These are phyloP conservation scores for Periophthalmodon schlosseri DNA, from an alignment of 2,113 vertebrate genomes.

Conservation along the genomic window DNA sequence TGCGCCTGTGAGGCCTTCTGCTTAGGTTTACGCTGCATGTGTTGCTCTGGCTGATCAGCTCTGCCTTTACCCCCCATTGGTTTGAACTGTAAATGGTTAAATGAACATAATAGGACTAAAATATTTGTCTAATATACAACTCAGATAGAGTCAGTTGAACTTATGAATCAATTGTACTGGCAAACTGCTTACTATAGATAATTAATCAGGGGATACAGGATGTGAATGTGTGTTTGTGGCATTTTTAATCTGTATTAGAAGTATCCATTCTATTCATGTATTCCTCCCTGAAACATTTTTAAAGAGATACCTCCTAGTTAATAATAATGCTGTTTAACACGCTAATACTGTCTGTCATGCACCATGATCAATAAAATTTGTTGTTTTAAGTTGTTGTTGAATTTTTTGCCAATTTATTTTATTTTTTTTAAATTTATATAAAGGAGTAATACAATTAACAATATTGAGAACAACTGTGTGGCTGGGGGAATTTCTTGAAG, in stretches of 20 bases:
- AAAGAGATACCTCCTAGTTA: constrained; percentile 33
- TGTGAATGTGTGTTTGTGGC: constrained; percentile 33
- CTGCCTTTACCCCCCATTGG: constrained; percentile 1
- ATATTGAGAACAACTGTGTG: neutral
- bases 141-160: neutral
- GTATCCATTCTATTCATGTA: constrained; percentile 36
- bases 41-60: constrained; percentile 33
- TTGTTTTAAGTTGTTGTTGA: constrained; percentile 66
- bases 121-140: neutral
- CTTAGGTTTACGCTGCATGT: constrained; percentile 42
- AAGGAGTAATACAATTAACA: no score
- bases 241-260: constrained; percentile 53
- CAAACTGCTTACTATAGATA: constrained; percentile 28
- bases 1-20: constrained; percentile 30
- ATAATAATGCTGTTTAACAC: constrained; percentile 34
- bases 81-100: constrained; percentile 4
- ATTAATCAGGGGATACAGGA: constrained; percentile 21
- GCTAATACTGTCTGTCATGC: constrained; percentile 66
- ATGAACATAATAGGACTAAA: neutral
- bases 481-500: neutral
- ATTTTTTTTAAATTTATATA: neutral
- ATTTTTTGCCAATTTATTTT: neutral
- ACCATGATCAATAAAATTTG: constrained; percentile 76
- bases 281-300: constrained; percentile 28
- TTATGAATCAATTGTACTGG: constrained; percentile 18